Base-by-base conservation (phyloP, 2,888 invertebrate species). In the Eristalis arbustorum region DNA sequence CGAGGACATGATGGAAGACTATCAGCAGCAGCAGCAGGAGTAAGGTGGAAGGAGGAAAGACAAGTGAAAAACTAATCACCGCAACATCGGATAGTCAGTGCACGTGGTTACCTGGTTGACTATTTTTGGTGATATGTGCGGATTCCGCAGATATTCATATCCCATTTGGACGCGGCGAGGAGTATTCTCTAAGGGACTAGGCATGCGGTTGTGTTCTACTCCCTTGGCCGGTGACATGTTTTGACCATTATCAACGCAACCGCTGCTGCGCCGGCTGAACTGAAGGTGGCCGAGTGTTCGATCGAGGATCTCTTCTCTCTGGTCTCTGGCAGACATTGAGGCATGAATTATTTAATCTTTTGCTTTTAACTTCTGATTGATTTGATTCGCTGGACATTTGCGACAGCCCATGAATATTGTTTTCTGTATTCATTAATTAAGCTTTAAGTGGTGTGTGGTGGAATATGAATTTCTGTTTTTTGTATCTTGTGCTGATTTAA, bases 41-140 rank as follows among this genome's bases (percentile, higher is more conserved):
- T 40, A 49, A 72, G 78, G n/a, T n/a, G n/a, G n/a, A n/a, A 31
- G 1, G 31, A 10, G 10, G 42, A 49, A 72, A 75, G 82, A 68
- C 83, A 87, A 87, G 87, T 87, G 87, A 87, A 83, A 87, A 83
- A 82, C 83, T 87, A 87, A 87, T 83, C 87, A 87, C 78, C 74
- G 74, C 82, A 75, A 73, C 79, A 83, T 88, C 79, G 66, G 72
- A 34, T 56, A 84, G 73, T 88, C 84, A 28, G 69, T 80, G 84
- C 84, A 88, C 84, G 88, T 88, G 84, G 84, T 88, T 88, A 84
- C 88, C 88, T 84, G 84, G 84, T 84, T 88, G 71, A 80, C 88
- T 84, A 88, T 84, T 84, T 88, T 88, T 79, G 88, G 88, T 64
- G 72, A 78, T 84, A 76, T 71, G 84, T 84, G 84, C 84, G 88